Evolutionary conservation across 2,797 vertebrate genomes (phyloP), one percentile per base, ranked within the genome.

Genomic region (Orestias chungarensis): DNA sequence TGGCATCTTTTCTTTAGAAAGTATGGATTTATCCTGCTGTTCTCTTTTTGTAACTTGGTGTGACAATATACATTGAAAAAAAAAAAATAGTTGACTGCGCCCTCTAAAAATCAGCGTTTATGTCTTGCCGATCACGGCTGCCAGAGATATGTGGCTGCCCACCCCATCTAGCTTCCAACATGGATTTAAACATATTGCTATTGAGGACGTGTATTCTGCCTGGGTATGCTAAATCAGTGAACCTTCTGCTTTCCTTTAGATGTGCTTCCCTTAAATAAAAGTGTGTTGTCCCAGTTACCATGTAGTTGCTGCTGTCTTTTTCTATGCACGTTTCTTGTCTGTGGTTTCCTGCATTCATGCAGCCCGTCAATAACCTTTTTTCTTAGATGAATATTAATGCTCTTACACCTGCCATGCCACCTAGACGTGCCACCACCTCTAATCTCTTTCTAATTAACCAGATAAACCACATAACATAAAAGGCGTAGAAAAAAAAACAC

Each of bases 361-460:
- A 55, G 43, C 76, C 76, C 74, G 70, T 43, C 71, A 31, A 47
- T 35, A 47, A 66, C n/a, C 14, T 62, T 52, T 0, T 73, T 57
- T 33, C 25, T 46, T 35, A 61, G 77, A 89, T 90, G 70, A 90
- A 86, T 91, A 90, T 91, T 82, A 76, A 89, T 90, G 85, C 75
- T 74, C 81, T 62, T 89, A 81, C 77, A 87, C 76, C 83, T 80
- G 76, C 78, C 87, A 77, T 74, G 77, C 79, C 90, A 88, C 91
- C 91, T 90, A 83, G 62, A 68, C 14, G 49, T 8, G 47, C 75
- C 82, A 75, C 70, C 54, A 44, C 79, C 78, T 84, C 87, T 88
- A 78, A 90, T 91, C 86, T 81, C 74, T 49, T 72, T 85, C 77
- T 91, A 88, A 91, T 89, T 90, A 89, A 79, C 78, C 64, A 86